A percentile compares a stretch with the other conserved stretches of the same genome.
phyloP scores from a whole-genome alignment of 2,113 vertebrate genomes.

The Coptodon rendalli region DNA sequence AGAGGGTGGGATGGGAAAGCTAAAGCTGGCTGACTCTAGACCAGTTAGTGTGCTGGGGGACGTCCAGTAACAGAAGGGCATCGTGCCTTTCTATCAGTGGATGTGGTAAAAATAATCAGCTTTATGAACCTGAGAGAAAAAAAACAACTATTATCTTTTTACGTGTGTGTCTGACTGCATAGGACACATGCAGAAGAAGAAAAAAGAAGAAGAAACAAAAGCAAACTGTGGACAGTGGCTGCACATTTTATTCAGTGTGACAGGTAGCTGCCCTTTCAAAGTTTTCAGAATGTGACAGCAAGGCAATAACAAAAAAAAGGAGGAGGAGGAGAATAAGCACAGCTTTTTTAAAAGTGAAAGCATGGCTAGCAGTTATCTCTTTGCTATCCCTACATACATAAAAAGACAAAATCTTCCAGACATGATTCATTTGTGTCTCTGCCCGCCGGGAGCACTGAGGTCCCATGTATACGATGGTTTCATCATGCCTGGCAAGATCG shows the following conservation, averaged over 20 bases:
- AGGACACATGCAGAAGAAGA: neutral
- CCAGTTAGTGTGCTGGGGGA: neutral
- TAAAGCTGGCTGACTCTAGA: neutral
- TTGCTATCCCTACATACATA: conserved; percentile 14
- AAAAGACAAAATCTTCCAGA: conserved; percentile 19
- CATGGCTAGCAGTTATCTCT: conserved; percentile 29
- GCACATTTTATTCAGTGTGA: conserved; percentile 73
- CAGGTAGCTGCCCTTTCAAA: conserved; percentile 68
- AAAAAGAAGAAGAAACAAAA: conserved; percentile 52
- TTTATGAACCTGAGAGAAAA: neutral
- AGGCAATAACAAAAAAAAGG: conserved; percentile 7
- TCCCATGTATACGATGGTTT: conserved; percentile 1
- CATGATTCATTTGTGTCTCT: neutral
- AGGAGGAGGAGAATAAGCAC: neutral
- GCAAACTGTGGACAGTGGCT: conserved; percentile 42
- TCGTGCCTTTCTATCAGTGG: neutral
- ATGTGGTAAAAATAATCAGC: neutral
- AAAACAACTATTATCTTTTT: neutral
- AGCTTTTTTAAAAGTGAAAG: conserved; percentile 27
- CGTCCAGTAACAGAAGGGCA: neutral
- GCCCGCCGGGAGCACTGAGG: conserved; percentile 21
- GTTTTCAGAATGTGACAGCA: conserved; percentile 44
- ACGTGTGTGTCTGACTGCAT: neutral
- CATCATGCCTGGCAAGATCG: neutral
- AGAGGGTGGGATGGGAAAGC: neutral